Evolutionary conservation across 2,113 vertebrate species (phyloP), one percentile per base, ranked within the genome.

Genomic region (Platanista minor): DNA sequence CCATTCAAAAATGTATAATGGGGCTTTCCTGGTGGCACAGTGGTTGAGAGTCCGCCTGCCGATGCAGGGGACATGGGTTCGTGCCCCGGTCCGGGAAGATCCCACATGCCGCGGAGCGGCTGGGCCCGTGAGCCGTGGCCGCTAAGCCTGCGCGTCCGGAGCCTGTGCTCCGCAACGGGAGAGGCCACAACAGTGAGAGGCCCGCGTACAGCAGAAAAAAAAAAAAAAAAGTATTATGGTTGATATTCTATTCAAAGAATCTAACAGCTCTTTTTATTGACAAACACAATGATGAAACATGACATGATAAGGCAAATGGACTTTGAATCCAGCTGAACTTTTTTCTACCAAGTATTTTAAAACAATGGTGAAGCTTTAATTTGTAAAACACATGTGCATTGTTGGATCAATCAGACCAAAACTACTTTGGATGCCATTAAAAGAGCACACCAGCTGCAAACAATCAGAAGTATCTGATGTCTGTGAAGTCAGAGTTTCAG

Each of bases 341-440:
- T 71, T 93, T 88, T 86, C 39, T 77, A 92, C 29, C 52, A 94
- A 54, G 10, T 77, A 67, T 75, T 88, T 96, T 69, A 27, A 83
- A 95, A 85, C 43, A 89, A 89, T 83, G 36, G 64, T 23, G 6
- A 91, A 64, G 8, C 8, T 92, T 96, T 91, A 77, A 82, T 83
- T 96, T 94, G n/a, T 77, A 67, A 90, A 69, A 46, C 18, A 57
- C 15, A 46, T 23, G 29, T 86, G 15, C 31, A 8, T 87, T 78
- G 7, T 95, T 93, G 23, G 12, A 82, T 90, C 57, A 78, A 12
- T 93, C 36, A 81, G 9, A 92, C 11, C 8, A 64, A 66, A 90
- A 72, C 23, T 71, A 66, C 12, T 81, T 96, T 72, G 54, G 46
- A 54, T 87, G n/a, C 67, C 27, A 41, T 87, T 81, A 77, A 94